Conservation (phyloP, 2,888 invertebrate genomes). For the Tortrix viridana region DNA sequence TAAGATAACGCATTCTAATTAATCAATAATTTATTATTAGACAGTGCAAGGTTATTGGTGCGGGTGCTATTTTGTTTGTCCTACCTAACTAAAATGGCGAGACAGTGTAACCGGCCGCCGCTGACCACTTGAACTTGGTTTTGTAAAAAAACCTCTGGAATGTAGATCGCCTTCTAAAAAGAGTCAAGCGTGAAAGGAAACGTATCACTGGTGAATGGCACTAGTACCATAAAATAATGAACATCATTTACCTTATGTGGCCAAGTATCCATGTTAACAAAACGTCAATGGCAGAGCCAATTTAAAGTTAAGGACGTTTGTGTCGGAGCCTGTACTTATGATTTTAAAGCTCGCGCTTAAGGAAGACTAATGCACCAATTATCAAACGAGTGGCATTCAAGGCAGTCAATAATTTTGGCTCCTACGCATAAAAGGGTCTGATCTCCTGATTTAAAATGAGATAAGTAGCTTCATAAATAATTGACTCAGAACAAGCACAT, state of each 20-base stretch:
- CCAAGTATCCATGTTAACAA: slow-evolving; percentile 2
- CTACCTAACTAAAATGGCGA: slow-evolving; percentile 10
- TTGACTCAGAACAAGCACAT: slow-evolving; percentile 3
- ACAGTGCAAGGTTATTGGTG: slow-evolving; percentile 13
- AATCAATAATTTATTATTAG: slow-evolving; percentile 22
- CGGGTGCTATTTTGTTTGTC: background rate
- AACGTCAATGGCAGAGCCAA: slow-evolving; percentile 16
- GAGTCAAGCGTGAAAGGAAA: slow-evolving; percentile 61
- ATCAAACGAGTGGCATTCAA: slow-evolving; percentile 24
- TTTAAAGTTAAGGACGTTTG: slow-evolving; percentile 11
- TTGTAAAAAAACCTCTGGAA: slow-evolving; percentile 55
- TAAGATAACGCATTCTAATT: slow-evolving; percentile 22
- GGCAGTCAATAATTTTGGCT: slow-evolving; percentile 17
- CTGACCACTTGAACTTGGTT: slow-evolving; percentile 56
- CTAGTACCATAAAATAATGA: slow-evolving; percentile 32
- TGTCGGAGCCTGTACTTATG: slow-evolving; percentile 21
- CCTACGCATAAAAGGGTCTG: slow-evolving; percentile 11
- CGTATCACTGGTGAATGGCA: slow-evolving; percentile 32
- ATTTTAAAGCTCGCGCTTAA: slow-evolving; percentile 9
- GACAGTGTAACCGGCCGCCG: slow-evolving; percentile 30
- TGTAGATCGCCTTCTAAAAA: slow-evolving; percentile 69
- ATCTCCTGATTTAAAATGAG: slow-evolving; percentile 34
- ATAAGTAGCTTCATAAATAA: slow-evolving; percentile 30
- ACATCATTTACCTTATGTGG: slow-evolving; percentile 29
- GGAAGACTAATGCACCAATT: slow-evolving; percentile 32